Conservation (phyloP, 2,888 invertebrate species). For the Tipula unca region DNA sequence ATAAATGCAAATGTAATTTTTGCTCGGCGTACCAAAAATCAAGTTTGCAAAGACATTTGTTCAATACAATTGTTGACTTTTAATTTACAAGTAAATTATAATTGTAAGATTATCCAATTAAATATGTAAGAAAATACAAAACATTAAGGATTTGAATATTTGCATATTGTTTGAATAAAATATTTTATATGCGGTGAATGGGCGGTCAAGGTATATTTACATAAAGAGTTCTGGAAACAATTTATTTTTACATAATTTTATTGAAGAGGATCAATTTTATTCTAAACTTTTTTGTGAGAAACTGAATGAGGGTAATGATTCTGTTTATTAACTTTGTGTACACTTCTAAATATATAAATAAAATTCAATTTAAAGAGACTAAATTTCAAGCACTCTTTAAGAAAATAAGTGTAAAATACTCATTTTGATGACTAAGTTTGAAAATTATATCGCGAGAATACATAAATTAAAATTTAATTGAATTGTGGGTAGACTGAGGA, state of each 20-base stretch:
- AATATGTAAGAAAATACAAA: neutral
- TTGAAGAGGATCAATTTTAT: neutral
- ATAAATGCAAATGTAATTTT: neutral
- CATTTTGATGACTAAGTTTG: neutral
- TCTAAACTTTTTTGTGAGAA: neutral
- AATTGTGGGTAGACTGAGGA: neutral
- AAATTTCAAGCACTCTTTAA: neutral
- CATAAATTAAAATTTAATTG: neutral
- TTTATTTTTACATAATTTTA: neutral
- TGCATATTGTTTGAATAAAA: neutral
- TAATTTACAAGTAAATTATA: neutral
- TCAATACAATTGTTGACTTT: neutral
- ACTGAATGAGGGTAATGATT: neutral
- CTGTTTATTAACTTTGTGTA: neutral
- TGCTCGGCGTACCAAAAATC: neutral
- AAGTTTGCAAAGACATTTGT: neutral
- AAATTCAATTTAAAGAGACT: neutral
- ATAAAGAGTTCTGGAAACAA: neutral
- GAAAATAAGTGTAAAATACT: neutral
- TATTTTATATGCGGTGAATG: neutral
- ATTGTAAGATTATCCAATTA: neutral
- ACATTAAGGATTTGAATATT: neutral
- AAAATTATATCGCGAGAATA: neutral
- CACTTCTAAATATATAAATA: neutral
- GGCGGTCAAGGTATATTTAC: neutral